Percentiles rank a stretch among this genome's conserved stretches.
Evolutionary conservation across 2,888 invertebrate species (phyloP).

Genomic region (Mythimna ferrago): DNA sequence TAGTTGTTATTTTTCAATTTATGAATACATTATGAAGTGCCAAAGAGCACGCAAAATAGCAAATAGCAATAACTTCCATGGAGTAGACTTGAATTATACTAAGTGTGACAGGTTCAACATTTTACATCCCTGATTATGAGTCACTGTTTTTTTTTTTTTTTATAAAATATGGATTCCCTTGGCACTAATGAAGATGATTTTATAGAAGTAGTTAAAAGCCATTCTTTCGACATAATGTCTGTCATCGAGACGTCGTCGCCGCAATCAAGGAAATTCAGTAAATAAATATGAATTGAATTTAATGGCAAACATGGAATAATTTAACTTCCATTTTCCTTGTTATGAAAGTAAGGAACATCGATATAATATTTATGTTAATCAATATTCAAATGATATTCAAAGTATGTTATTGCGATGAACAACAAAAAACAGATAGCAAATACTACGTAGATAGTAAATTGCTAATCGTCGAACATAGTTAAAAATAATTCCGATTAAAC

Average conservation of each 20-base stretch:
- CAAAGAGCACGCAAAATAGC: too few relatives aligned
- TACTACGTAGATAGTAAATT: neutral
- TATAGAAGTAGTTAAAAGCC: too few relatives aligned
- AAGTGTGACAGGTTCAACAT: too few relatives aligned
- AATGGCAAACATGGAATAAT: neutral
- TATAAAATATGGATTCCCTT: too few relatives aligned
- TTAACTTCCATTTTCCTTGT: conserved; percentile 3
- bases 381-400: conserved; percentile 24
- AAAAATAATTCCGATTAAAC: neutral
- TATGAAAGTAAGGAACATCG: neutral
- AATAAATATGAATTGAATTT: neutral
- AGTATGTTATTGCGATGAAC: neutral
- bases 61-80: too few relatives aligned
- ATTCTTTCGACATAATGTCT: neutral
- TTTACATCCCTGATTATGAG: too few relatives aligned
- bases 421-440: neutral
- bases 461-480: neutral
- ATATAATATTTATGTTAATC: conserved; percentile 5
- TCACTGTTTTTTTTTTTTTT: too few relatives aligned
- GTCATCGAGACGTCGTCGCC: too few relatives aligned
- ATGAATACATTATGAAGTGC: too few relatives aligned
- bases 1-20: too few relatives aligned
- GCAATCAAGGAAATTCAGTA: neutral
- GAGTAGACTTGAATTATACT: too few relatives aligned
- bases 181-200: too few relatives aligned